Percentiles rank a stretch among this genome's conserved stretches.
phyloP scores from a whole-genome alignment of 2,113 vertebrate genomes.

The Ammodytes dubius region DNA sequence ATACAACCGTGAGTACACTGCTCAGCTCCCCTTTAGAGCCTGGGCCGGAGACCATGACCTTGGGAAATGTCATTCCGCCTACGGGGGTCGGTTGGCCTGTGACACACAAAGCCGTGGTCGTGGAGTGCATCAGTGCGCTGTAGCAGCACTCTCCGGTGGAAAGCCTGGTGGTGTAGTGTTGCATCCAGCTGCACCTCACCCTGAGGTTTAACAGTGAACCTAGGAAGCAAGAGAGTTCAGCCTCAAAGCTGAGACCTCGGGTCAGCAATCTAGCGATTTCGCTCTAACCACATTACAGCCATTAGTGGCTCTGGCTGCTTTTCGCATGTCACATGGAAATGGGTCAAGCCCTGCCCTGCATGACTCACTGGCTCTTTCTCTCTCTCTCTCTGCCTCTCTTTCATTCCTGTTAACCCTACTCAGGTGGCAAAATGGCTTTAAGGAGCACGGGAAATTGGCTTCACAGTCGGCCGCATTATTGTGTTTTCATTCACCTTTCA shows the following conservation, averaged over 20 bases:
- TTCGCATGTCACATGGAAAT: slow-evolving; percentile 82
- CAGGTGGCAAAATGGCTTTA: slow-evolving; percentile 73
- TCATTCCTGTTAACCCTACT: slow-evolving; percentile 67
- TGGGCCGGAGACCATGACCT: slow-evolving; percentile 76
- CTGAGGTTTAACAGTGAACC: slow-evolving; percentile 62
- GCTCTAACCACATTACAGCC: slow-evolving; percentile 84
- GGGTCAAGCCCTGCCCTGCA: slow-evolving; percentile 77
- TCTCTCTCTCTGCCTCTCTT: slow-evolving; percentile 53
- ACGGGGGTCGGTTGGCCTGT: slow-evolving; percentile 56
- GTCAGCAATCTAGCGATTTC: slow-evolving; percentile 83
- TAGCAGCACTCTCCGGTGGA: slow-evolving; percentile 40
- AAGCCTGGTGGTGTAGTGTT: slow-evolving; percentile 43
- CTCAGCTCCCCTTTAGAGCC: slow-evolving; percentile 63
- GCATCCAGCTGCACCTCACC: slow-evolving; percentile 57
- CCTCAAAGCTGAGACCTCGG: slow-evolving; percentile 78
- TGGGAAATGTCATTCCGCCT: slow-evolving; percentile 82
- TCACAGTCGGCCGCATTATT: slow-evolving; percentile 45
- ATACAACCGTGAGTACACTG: slow-evolving; percentile 36
- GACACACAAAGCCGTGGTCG: slow-evolving; percentile 60
- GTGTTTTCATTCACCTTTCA: slow-evolving; percentile 35
- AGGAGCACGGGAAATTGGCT: slow-evolving; percentile 52
- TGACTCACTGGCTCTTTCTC: slow-evolving; percentile 72
- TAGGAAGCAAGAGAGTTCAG: slow-evolving; percentile 67
- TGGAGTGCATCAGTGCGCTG: slow-evolving; percentile 52
- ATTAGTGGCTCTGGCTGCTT: slow-evolving; percentile 80